These are phyloP conservation scores for Drosophila pegasa DNA, from an alignment of 2,888 invertebrate genomes.

Conservation along the genomic window DNA sequence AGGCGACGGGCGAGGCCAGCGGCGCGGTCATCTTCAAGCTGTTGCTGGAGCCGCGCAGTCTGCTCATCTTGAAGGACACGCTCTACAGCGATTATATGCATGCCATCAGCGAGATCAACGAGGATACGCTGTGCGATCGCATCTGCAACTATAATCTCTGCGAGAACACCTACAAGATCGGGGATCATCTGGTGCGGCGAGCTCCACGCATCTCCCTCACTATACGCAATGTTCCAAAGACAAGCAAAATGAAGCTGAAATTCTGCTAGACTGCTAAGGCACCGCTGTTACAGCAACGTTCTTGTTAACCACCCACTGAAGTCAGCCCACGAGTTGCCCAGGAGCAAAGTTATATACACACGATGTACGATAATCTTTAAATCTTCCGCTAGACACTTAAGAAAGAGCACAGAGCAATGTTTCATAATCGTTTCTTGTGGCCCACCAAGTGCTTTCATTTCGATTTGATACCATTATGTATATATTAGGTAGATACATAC, in stretches of 20 bases:
- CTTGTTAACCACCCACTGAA: slow-evolving; percentile 55
- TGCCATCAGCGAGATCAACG: slow-evolving; percentile 90
- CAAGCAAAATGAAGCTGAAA: slow-evolving; percentile 90
- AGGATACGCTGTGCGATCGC: slow-evolving; percentile 88
- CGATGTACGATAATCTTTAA: slow-evolving; percentile 9
- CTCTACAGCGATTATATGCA: slow-evolving; percentile 94
- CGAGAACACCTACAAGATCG: slow-evolving; percentile 86
- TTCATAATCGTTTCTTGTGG: slow-evolving; percentile 36
- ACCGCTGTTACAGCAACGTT: background rate
- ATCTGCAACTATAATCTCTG: slow-evolving; percentile 89
- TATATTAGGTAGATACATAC: slow-evolving; percentile 14
- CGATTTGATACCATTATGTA: slow-evolving; percentile 35
- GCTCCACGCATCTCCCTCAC: slow-evolving; percentile 94
- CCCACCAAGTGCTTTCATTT: slow-evolving; percentile 74
- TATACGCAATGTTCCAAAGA: slow-evolving; percentile 96
- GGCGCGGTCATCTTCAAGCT: slow-evolving; percentile 88
- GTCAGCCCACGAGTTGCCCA: slow-evolving; percentile 36
- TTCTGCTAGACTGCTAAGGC: slow-evolving; percentile 81
- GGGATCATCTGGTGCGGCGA: slow-evolving; percentile 89
- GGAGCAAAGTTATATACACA: slow-evolving; percentile 20
- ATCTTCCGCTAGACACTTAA: slow-evolving; percentile 72
- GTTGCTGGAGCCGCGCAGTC: slow-evolving; percentile 94
- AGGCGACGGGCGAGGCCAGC: slow-evolving; percentile 33
- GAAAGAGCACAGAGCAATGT: slow-evolving; percentile 43
- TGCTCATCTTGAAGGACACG: slow-evolving; percentile 92